Conservation (phyloP, 2,113 vertebrate genomes). For the Onychorhynchus coronatus region DNA sequence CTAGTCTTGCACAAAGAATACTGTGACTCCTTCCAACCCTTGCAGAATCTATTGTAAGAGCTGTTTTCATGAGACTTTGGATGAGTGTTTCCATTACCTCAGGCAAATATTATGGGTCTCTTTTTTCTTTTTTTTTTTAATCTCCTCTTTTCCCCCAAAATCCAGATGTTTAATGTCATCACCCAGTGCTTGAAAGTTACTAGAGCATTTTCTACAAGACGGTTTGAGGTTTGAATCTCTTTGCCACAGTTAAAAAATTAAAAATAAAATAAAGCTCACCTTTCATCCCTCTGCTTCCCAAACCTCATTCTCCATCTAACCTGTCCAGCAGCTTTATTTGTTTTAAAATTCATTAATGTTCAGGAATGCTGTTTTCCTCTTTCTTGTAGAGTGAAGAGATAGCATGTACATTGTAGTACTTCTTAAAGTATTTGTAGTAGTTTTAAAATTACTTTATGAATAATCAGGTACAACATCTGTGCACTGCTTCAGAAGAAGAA, state of each 20-base stretch:
- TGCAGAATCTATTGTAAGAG: background rate
- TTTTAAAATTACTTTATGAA: background rate
- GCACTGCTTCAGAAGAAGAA: background rate
- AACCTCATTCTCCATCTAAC: background rate
- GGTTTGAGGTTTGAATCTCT: background rate
- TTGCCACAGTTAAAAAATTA: background rate
- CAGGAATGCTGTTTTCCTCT: background rate
- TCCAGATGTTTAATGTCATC: conserved; percentile 12
- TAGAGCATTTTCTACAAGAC: background rate
- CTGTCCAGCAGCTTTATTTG: background rate
- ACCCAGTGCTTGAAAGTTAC: background rate
- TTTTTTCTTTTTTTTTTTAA: background rate
- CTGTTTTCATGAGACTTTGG: background rate
- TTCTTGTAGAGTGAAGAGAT: background rate
- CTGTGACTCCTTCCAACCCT: background rate
- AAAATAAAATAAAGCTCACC: background rate
- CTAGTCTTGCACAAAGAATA: background rate
- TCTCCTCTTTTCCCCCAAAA: background rate
- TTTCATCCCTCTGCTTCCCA: background rate
- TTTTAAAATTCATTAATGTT: background rate
- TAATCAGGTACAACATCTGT: background rate
- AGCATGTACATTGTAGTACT: background rate
- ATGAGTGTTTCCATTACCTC: conserved; percentile 44
- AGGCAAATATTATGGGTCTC: background rate
- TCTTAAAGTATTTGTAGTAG: background rate